Evolutionary conservation across 2,797 vertebrate species (phyloP).

Genomic region (Macropus fuliginosus): DNA sequence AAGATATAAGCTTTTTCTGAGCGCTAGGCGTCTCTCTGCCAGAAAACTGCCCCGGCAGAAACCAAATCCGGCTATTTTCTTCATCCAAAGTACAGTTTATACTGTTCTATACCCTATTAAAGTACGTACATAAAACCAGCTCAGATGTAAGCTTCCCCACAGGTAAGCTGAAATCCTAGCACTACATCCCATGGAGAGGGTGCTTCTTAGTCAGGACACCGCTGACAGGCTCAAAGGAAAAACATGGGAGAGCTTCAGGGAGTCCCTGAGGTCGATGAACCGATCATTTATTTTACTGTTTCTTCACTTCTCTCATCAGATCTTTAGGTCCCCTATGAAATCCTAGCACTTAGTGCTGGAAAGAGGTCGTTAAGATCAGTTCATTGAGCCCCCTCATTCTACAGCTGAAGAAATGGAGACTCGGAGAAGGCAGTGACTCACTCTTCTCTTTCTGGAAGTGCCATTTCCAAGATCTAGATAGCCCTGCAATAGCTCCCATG

Average conservation of each 20-base stretch:
- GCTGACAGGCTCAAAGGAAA: conserved; percentile 27
- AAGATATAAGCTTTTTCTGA: conserved; percentile 79
- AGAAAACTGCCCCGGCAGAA: conserved; percentile 82
- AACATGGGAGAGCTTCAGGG: conserved; percentile 45
- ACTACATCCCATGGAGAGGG: conserved; percentile 48
- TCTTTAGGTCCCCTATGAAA: background rate
- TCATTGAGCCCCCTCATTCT: background rate
- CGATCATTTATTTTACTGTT: background rate
- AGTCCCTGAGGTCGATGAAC: conserved; percentile 23
- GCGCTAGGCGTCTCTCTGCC: conserved; percentile 78
- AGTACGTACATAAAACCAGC: conserved; percentile 68
- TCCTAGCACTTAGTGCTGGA: background rate
- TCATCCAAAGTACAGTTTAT: conserved; percentile 73
- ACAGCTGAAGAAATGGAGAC: background rate
- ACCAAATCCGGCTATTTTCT: conserved; percentile 79
- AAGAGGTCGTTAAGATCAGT: background rate
- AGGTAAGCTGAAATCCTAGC: conserved; percentile 49
- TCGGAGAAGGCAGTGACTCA: background rate
- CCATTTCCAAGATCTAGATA: background rate
- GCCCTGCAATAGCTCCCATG: background rate
- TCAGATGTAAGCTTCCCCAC: conserved; percentile 62
- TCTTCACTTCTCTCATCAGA: background rate
- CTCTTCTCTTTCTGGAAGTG: background rate
- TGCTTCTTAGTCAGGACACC: conserved; percentile 28
- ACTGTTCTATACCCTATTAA: conserved; percentile 71